Base-by-base conservation (phyloP, 2,113 vertebrate species). In the Mystacornis crossleyi region DNA sequence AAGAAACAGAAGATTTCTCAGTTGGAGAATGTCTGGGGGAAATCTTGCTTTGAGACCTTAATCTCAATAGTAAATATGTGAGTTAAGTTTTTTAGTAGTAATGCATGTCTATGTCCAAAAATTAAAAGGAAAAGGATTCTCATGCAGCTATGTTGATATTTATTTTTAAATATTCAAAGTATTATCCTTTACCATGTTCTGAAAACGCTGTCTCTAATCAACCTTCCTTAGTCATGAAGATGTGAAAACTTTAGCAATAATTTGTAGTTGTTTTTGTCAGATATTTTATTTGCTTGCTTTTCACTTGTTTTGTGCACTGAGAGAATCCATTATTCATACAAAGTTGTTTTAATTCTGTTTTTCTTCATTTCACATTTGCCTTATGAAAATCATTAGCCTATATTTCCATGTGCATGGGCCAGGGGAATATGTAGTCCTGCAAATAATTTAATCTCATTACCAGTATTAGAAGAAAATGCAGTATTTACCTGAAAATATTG, bases 101-200 rank as follows among this genome's bases (percentile, higher is more conserved):
- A 50, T 26, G 25, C 9, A 36, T 18, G 5, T 36, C 20, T 64
- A 7, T 8, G 25, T 64, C n/a, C 42, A 57, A 29, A 57, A 34
- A 18, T 6, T 58, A 36, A 25, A 38, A 34, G 20, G 6, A 24
- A 61, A 54, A 47, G 2, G 1, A 55, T 48, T 71, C 9, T 64
- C 11, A 55, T 31, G 17, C 12, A 34, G 8, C 8, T 34, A 21
- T 42, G 4, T 12, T 0, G 0, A 42, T 50, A 31, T 36, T 34
- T 88, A 55, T 33, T 80, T 57, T 57, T 18, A 50, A 88, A 31
- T 8, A 12, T 42, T 62, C 29, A 6, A 79, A 72, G 14, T 47
- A 61, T 53, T 67, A n/a, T 4, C 9, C 3, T 67, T 40, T 53
- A 40, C n/a, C 19, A 31, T 34, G 33, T 21, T 67, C 47, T 4